Percentiles rank a stretch among this genome's conserved stretches.
These are phyloP conservation scores for Fregetta grallaria DNA, from an alignment of 2,113 vertebrate genomes.

Conservation along the genomic window DNA sequence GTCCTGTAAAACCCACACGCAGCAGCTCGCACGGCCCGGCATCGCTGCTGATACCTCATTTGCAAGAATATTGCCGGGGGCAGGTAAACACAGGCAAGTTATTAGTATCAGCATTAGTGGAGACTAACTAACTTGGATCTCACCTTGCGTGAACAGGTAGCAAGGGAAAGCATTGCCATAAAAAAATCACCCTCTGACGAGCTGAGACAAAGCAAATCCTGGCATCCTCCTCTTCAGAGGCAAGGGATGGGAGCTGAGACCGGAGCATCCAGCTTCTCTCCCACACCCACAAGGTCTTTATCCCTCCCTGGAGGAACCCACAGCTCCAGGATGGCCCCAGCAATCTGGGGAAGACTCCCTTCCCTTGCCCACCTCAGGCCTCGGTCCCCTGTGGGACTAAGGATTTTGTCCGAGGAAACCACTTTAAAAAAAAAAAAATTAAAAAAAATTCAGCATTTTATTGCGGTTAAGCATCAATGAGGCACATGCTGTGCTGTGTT, in stretches of 20 bases:
- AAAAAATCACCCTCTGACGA: neutral
- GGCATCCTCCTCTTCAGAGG: neutral
- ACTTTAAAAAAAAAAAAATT: neutral
- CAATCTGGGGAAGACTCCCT: neutral
- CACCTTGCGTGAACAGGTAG: neutral
- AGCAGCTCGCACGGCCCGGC: neutral
- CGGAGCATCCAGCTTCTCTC: neutral
- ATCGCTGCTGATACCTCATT: slow-evolving; percentile 5
- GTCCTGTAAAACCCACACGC: neutral
- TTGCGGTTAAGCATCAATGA: neutral
- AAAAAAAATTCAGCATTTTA: neutral
- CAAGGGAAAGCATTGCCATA: neutral
- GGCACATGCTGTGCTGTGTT: neutral
- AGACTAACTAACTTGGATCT: neutral
- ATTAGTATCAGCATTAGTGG: neutral
- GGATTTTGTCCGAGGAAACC: neutral
- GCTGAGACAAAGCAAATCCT: neutral
- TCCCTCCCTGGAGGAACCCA: neutral
- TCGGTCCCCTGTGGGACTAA: neutral
- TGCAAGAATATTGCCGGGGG: neutral
- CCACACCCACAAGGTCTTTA: neutral
- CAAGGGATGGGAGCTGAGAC: neutral
- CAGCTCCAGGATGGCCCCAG: neutral
- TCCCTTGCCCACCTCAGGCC: neutral
- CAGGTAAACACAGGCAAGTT: slow-evolving; percentile 3